Base-by-base conservation (phyloP, 2,113 vertebrate genomes). In the Sander lucioperca region DNA sequence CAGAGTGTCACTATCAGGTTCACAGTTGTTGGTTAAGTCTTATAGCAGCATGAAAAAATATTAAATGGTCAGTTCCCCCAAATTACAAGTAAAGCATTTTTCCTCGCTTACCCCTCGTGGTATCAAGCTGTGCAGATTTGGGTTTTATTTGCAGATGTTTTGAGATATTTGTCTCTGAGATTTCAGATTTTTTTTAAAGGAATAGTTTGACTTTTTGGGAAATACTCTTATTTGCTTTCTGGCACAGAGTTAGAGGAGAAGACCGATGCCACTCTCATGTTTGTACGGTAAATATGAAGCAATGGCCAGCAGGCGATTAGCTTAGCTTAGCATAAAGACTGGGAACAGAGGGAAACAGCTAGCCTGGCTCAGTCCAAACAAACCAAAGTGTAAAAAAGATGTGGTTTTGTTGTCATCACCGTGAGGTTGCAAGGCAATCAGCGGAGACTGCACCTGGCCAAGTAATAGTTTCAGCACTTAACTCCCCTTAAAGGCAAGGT, bases 381-480 rank as follows among this genome's bases (percentile, higher is more conserved):
- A 43, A 43, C 39, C 39, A 43, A 43, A 43, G 39, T 15, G 23
- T 25, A 15, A 16, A 14, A 45, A 70, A 0, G 0, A 16, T 43
- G 47, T 13, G 54, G 15, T 65, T 53, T 84, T 73, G 66, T 53
- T 0, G 30, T 68, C 16, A 23, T 74, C 1, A 33, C 33, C 33
- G 33, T 6, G 33, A 33, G 5, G 33, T 33, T 6, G 6, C 33
- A 6, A 33, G 33, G 33, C 33, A 33, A 33, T 33, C 30, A 33
- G 30, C 30, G 5, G 30, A 33, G 30, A 33, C 33, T 33, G 33
- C 33, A 1, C 10, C 33, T 5, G 2, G 25, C 21, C 12, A 9
- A 56, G 8, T 16, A 73, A 74, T 53, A 59, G 7, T 71, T 70
- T 45, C 33, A 64, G 74, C 57, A 69, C 19, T 12, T 21, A 47